A percentile compares a stretch with the other conserved stretches of the same genome.
Conservation (phyloP, 2,888 invertebrate species). For the Alentia gelatinosa region DNA sequence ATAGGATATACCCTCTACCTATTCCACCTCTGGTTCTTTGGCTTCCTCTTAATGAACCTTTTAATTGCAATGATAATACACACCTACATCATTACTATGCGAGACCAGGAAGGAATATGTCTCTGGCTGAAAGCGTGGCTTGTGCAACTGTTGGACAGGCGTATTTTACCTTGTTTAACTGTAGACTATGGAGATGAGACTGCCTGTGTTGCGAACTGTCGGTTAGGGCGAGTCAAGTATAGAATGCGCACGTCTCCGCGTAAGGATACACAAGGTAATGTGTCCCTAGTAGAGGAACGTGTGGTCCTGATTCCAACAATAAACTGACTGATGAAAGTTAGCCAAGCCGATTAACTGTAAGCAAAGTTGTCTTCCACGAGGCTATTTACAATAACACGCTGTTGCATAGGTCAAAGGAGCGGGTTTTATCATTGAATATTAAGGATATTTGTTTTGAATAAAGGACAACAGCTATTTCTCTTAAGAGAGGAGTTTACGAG, state of each 20-base stretch:
- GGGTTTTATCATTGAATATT: too few species aligned
- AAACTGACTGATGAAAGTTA: too few species aligned
- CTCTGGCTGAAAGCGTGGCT: slow-evolving; percentile 12
- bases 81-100: not conserved
- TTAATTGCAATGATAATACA: not conserved
- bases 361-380: too few species aligned
- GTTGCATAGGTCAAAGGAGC: too few species aligned
- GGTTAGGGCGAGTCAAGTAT: not conserved
- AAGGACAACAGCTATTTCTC: too few species aligned
- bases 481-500: too few species aligned
- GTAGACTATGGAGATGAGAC: not conserved
- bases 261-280: not conserved
- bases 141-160: not conserved
- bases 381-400: too few species aligned
- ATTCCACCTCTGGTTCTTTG: not conserved
- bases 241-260: not conserved
- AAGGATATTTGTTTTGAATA: too few species aligned
- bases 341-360: too few species aligned
- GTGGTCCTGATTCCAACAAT: slow-evolving; percentile 29
- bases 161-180: not conserved
- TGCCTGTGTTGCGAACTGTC: not conserved
- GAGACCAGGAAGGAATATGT: not conserved
- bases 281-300: not conserved
- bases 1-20: slow-evolving; percentile 26
- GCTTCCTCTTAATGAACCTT: not conserved